A percentile compares a stretch with the other conserved stretches of the same genome.
Conservation (phyloP, 1,140 invertebrate genomes). For the Drosophila lacertosa region DNA sequence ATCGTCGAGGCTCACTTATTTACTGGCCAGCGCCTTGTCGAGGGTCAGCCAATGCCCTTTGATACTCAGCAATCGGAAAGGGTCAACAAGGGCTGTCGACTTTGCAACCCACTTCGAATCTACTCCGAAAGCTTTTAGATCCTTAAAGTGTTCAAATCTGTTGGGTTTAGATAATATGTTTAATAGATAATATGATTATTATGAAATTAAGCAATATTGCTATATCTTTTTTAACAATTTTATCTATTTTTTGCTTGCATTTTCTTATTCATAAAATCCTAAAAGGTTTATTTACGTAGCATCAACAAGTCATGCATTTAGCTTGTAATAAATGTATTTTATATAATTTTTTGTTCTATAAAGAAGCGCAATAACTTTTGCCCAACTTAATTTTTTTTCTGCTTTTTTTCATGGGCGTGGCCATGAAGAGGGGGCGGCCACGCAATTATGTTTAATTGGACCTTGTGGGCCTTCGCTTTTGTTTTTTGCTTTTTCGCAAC, state of each 20-base stretch:
- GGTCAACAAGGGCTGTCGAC: neutral
- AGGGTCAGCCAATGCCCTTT: neutral
- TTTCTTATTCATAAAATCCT: no score
- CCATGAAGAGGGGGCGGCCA: slow-evolving; percentile 28
- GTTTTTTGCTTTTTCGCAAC: slow-evolving; percentile 25
- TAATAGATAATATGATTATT: no score
- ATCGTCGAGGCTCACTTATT: slow-evolving; percentile 38
- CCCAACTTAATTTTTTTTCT: slow-evolving; percentile 24
- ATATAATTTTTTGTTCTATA: slow-evolving; percentile 5
- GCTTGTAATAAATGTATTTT: slow-evolving; percentile 1
- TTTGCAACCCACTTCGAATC: neutral
- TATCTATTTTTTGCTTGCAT: no score
- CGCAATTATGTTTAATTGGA: slow-evolving; percentile 76
- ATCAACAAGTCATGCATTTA: slow-evolving; percentile 11
- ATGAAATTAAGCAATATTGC: no score
- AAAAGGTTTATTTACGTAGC: slow-evolving; percentile 5
- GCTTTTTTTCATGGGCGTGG: slow-evolving; percentile 23
- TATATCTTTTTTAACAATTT: no score
- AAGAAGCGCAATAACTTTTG: slow-evolving; percentile 38
- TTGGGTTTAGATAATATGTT: no score
- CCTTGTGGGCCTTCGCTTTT: slow-evolving; percentile 62
- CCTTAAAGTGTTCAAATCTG: no score
- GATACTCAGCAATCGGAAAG: neutral
- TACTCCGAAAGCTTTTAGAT: no score
- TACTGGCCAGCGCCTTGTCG: slow-evolving; percentile 30